Percentiles rank a stretch among this genome's conserved stretches.
These are phyloP conservation scores for Mesorhabditis belari DNA, from an alignment of 2,888 invertebrate species.

Conservation along the genomic window DNA sequence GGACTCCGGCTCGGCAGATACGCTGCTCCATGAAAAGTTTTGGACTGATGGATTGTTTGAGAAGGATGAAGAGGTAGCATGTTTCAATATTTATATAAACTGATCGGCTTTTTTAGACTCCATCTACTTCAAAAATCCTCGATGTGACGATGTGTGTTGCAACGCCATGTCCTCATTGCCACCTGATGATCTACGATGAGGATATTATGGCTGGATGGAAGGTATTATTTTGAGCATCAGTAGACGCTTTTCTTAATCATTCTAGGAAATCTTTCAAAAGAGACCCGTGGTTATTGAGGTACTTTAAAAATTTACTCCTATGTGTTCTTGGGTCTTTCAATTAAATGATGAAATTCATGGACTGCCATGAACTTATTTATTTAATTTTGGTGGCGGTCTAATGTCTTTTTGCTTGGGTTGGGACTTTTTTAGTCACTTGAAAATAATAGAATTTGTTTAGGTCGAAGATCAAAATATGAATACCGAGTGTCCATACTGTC, in stretches of 20 bases:
- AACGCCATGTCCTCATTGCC: slow-evolving; percentile 61
- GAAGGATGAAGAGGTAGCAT: slow-evolving; percentile 1
- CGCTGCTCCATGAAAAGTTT: slow-evolving; percentile 29
- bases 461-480: slow-evolving; percentile 69
- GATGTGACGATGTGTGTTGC: slow-evolving; percentile 71
- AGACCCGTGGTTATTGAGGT: no score
- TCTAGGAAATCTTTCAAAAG: no score
- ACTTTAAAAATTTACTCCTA: no score
- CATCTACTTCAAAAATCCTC: slow-evolving; percentile 1
- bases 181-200: slow-evolving; percentile 79
- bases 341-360: no score
- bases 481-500: slow-evolving; percentile 61
- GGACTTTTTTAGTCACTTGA: not conserved
- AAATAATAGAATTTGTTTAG: not conserved
- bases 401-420: no score
- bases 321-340: no score
- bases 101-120: not conserved
- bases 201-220: slow-evolving; percentile 99
- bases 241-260: no score
- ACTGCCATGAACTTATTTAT: no score
- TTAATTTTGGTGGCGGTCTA: no score
- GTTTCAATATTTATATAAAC: not conserved
- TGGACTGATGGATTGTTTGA: slow-evolving; percentile 36
- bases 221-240: no score
- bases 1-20: slow-evolving; percentile 34